A percentile compares a stretch with the other conserved stretches of the same genome.
Evolutionary conservation across 2,888 invertebrate species (phyloP).

Genomic region (Prosopocoilus inquinatus): DNA sequence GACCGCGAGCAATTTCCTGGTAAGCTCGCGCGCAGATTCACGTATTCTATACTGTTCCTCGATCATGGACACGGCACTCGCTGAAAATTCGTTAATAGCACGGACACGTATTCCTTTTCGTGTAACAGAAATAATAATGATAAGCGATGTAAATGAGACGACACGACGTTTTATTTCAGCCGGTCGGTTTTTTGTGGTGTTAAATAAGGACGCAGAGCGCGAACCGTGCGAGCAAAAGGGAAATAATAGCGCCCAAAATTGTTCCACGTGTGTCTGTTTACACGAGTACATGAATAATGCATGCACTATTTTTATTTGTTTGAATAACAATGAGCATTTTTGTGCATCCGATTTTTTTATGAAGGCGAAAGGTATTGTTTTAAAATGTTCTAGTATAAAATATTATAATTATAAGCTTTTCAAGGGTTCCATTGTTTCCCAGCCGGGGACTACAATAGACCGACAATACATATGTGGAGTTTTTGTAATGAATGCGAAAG

Average conservation of each 20-base stretch:
- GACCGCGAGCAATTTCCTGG: no score
- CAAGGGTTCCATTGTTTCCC: conserved; percentile 11
- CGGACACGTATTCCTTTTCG: no score
- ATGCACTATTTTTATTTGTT: conserved; percentile 33
- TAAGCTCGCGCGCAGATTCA: no score
- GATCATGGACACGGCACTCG: no score
- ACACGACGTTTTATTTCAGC: no score
- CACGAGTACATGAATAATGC: conserved; percentile 33
- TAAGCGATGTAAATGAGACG: no score
- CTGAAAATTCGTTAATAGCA: no score
- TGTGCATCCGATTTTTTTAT: conserved; percentile 31
- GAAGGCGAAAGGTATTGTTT: conserved; percentile 33
- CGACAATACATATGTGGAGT: conserved; percentile 3
- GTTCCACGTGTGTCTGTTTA: not conserved
- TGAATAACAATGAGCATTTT: conserved; percentile 34
- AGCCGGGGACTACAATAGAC: not conserved
- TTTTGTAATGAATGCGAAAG: not conserved
- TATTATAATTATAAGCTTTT: conserved; percentile 20
- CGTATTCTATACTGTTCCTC: no score
- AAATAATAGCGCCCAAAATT: not conserved
- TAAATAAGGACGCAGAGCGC: no score
- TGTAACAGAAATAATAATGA: no score
- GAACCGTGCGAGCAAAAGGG: no score
- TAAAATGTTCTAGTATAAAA: conserved; percentile 32
- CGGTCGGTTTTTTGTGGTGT: no score